Evolutionary conservation across 1,140 invertebrate species (phyloP), one percentile per base, ranked within the genome.

Genomic region (Littorina saxatilis): DNA sequence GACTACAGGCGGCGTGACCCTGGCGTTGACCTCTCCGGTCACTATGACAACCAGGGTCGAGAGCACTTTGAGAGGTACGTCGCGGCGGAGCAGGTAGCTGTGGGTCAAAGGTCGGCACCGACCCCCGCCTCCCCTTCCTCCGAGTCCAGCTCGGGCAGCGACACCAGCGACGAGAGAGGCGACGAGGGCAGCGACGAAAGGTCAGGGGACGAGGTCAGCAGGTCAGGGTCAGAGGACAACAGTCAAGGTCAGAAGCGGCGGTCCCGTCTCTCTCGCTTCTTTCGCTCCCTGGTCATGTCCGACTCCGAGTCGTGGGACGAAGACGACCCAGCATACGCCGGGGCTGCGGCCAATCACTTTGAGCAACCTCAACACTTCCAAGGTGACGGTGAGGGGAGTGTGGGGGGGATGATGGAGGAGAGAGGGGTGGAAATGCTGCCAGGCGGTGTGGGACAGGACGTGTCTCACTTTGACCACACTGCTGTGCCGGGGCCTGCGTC

Each of bases 241-340:
- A 78, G 55, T 15, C 76, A 66, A 23, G 39, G 76, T 23, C 76
- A 58, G 17, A 78, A 66, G n/a, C 76, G 58, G 3, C 55, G 76
- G 4, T 78, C 76, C 43, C 76, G 76, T 9, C 76, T 78, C 32
- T 39, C 76, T 1, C 76, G 76, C 7, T 78, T 78, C 39, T 78
- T 78, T 58, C 32, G 76, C n/a, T 78, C 76, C 0, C 76, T 78
- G 55, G 76, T 78, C 0, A 40, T 78, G n/a, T 78, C 76, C 0
- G 76, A 78, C 39, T 27, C 76, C 0, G 76, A 78, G n/a, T 78
- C 76, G 3, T 58, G 27, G 27, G 55, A 43, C 11, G 76, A 78
- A n/a, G 73, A 75, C 11, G 70, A 73, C 13, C 70, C 27, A 2
- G 40, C 35, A 0, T 68, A 68, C 66, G 9, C 17, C 2, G 61